A percentile compares a stretch with the other conserved stretches of the same genome.
These are phyloP conservation scores for Oppia nitens DNA, from an alignment of 1,140 invertebrate species.

Conservation along the genomic window DNA sequence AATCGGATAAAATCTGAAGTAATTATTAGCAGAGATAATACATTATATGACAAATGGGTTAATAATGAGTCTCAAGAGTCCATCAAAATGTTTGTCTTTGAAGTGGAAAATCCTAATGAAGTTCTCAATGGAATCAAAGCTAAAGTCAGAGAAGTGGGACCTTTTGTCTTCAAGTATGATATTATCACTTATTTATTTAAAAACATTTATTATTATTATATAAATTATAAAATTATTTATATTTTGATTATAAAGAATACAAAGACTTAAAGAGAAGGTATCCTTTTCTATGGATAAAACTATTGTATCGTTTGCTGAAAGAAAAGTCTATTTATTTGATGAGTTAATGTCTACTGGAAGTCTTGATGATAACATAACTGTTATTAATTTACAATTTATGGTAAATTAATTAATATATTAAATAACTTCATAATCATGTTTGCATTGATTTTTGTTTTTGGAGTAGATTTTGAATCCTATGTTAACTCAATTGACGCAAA, in stretches of 20 bases:
- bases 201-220: too few species aligned
- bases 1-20: not conserved
- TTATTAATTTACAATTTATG: constrained; percentile 2
- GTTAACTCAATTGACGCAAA: not conserved
- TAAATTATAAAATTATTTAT: too few species aligned
- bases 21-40: not conserved
- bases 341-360: constrained; percentile 1
- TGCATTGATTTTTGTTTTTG: too few species aligned
- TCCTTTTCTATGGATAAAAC: not conserved
- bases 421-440: too few species aligned
- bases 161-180: not conserved
- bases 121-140: not conserved
- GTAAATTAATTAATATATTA: not conserved
- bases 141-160: not conserved
- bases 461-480: not conserved
- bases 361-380: not conserved
- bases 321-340: constrained; percentile 6
- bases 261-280: constrained; percentile 7
- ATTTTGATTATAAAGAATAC: not conserved
- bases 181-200: too few species aligned
- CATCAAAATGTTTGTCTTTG: not conserved
- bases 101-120: not conserved
- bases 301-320: not conserved
- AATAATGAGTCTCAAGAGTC: not conserved
- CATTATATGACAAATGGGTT: not conserved